phyloP scores from a whole-genome alignment of 2,888 invertebrate species.

The Thecocarcelia acutangulata region DNA sequence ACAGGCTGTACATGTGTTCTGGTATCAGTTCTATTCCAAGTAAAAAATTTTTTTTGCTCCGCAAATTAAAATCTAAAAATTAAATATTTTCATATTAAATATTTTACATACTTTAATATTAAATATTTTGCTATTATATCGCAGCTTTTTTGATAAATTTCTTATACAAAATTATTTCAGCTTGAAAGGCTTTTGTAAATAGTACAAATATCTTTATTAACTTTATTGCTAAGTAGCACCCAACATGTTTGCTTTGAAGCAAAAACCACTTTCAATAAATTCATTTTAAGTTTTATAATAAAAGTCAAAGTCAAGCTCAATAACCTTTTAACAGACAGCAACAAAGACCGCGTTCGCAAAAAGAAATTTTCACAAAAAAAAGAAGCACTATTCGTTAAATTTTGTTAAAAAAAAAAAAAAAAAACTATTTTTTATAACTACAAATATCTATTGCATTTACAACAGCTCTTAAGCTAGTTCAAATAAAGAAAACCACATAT shows the following conservation, averaged over 20 bases:
- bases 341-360: background rate
- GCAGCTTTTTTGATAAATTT: too few species aligned
- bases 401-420: background rate
- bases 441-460: background rate
- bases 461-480: conserved; percentile 48
- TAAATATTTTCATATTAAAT: too few species aligned
- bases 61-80: too few species aligned
- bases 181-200: too few species aligned
- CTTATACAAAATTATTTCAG: too few species aligned
- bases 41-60: too few species aligned
- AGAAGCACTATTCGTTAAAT: background rate
- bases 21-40: too few species aligned
- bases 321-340: conserved; percentile 20
- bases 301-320: conserved; percentile 61
- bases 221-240: too few species aligned
- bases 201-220: too few species aligned
- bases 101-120: too few species aligned
- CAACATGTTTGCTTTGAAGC: background rate
- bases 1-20: too few species aligned
- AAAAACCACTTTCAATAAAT: conserved; percentile 14
- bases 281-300: conserved; percentile 1
- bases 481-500: conserved; percentile 40
- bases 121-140: too few species aligned
- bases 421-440: background rate
- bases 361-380: conserved; percentile 5